A percentile compares a stretch with the other conserved stretches of the same genome.
Evolutionary conservation across 1,140 invertebrate species (phyloP).

Genomic region (Aphelinus atriplicis): DNA sequence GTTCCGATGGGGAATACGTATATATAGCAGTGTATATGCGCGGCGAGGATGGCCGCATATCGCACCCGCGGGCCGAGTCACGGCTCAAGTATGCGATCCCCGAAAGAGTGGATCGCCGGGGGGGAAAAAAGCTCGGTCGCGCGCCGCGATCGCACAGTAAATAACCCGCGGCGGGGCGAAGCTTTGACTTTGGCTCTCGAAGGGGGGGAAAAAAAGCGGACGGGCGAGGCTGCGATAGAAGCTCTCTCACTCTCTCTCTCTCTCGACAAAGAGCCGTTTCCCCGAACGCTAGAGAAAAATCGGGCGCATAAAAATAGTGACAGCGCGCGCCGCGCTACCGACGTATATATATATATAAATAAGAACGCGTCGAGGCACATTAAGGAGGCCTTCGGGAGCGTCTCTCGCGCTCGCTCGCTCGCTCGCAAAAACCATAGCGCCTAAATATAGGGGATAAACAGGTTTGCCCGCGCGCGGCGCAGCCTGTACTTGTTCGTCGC

Average conservation of each 20-base stretch:
- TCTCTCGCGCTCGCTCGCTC: slow-evolving; percentile 15
- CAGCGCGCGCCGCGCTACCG: not conserved
- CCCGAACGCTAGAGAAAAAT: slow-evolving; percentile 30
- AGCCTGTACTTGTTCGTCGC: not conserved
- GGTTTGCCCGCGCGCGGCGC: slow-evolving; percentile 26
- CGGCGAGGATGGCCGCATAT: not conserved
- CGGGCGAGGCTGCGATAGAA: too few relatives aligned
- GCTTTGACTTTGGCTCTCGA: too few relatives aligned
- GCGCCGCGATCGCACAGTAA: too few relatives aligned
- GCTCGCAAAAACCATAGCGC: slow-evolving; percentile 34
- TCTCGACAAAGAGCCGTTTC: not conserved
- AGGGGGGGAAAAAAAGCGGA: too few relatives aligned
- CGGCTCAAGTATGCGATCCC: not conserved
- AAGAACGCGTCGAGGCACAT: slow-evolving; percentile 26
- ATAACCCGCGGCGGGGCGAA: too few relatives aligned
- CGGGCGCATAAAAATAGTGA: slow-evolving; percentile 37
- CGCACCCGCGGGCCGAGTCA: not conserved
- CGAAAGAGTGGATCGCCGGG: not conserved
- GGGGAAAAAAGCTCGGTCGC: not conserved
- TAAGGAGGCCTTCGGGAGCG: slow-evolving; percentile 30
- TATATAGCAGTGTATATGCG: too few relatives aligned
- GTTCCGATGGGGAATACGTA: too few relatives aligned
- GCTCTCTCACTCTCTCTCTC: not conserved
- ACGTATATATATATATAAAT: slow-evolving; percentile 19
- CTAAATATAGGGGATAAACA: slow-evolving; percentile 42